A percentile compares a stretch with the other conserved stretches of the same genome.
Evolutionary conservation across 2,888 invertebrate genomes (phyloP).

Genomic region (Epinotia brunnichana): DNA sequence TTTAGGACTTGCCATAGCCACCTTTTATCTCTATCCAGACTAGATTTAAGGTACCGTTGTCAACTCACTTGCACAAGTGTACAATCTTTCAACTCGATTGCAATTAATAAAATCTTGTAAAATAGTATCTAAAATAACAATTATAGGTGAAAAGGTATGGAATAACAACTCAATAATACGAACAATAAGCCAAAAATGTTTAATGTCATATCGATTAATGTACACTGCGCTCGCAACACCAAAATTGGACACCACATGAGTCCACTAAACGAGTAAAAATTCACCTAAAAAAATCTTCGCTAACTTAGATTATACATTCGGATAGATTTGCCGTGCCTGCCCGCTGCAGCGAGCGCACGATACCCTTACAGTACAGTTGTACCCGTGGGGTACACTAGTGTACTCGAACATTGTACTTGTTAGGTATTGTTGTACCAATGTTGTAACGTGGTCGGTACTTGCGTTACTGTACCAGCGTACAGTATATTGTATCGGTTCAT

Average conservation of each 20-base stretch:
- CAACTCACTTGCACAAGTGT: no score
- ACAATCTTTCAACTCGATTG: no score
- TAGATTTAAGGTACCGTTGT: no score
- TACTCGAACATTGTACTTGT: constrained; percentile 3
- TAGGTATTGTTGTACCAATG: constrained; percentile 1
- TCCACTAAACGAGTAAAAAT: constrained; percentile 79
- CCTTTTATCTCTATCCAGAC: no score
- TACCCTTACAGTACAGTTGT: constrained; percentile 21
- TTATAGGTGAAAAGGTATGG: constrained; percentile 3
- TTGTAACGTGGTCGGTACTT: neutral
- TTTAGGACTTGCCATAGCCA: no score
- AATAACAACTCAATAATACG: constrained; percentile 76
- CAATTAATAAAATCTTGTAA: neutral
- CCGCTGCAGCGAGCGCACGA: constrained; percentile 41
- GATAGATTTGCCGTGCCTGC: constrained; percentile 57
- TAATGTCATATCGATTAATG: constrained; percentile 82
- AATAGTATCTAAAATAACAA: no score
- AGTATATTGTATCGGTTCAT: neutral
- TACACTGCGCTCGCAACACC: constrained; percentile 81
- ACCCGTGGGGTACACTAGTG: constrained; percentile 25
- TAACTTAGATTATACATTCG: constrained; percentile 73
- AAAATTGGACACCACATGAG: constrained; percentile 82
- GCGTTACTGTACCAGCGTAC: neutral
- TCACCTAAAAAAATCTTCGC: constrained; percentile 77
- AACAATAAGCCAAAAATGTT: constrained; percentile 84